These are phyloP conservation scores for Sinocyclocheilus rhinocerous DNA, from an alignment of 2,113 vertebrate species.

Conservation along the genomic window DNA sequence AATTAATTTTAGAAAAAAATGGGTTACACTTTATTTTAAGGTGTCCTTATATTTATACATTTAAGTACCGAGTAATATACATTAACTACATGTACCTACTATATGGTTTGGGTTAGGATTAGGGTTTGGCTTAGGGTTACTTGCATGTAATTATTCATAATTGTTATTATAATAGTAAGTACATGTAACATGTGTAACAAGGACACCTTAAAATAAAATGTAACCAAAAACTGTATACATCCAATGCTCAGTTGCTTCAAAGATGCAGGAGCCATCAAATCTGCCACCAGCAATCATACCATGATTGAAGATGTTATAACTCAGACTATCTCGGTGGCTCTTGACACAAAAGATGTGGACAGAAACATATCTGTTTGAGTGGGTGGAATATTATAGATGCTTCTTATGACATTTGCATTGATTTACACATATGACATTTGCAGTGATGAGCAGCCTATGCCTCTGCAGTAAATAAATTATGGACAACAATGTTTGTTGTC, in stretches of 20 bases:
- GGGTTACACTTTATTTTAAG: too few species aligned
- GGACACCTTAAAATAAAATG: too few species aligned
- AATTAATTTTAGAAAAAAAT: too few species aligned
- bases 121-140: too few species aligned
- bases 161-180: too few species aligned
- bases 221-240: background rate
- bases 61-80: too few species aligned
- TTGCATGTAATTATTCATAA: too few species aligned
- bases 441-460: background rate
- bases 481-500: background rate
- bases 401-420: background rate
- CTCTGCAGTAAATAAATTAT: conserved; percentile 19
- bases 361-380: background rate
- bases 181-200: too few species aligned
- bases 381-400: background rate
- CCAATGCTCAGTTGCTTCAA: background rate
- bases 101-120: too few species aligned
- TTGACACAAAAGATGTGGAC: background rate
- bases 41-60: too few species aligned
- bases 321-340: background rate
- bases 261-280: background rate
- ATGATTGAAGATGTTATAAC: background rate
- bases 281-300: background rate
- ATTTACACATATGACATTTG: conserved; percentile 14
- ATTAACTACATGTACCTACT: too few species aligned